Base-by-base conservation (phyloP, 64 coral and sea anemone genomes). In the Trachythela sp. region DNA sequence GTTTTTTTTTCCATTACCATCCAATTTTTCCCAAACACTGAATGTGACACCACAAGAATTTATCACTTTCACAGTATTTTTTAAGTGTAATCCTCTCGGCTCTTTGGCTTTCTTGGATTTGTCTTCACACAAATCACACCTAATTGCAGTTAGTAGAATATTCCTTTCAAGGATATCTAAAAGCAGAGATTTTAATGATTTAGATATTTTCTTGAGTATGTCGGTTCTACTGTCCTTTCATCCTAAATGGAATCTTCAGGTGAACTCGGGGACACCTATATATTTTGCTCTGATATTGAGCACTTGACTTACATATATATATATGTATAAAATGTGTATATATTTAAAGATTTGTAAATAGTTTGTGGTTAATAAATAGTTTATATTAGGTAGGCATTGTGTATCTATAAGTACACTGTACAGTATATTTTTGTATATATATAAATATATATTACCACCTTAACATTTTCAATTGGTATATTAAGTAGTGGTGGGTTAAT, bases 401-500 rank as follows among this genome's bases (percentile, higher is more conserved):
- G n/a, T n/a, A n/a, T n/a, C n/a, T n/a, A n/a, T n/a, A n/a, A n/a
- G n/a, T n/a, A n/a, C n/a, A n/a, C n/a, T n/a, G n/a, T n/a, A n/a
- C n/a, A n/a, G n/a, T n/a, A n/a, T n/a, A n/a, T n/a, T n/a, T n/a
- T n/a, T n/a, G n/a, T n/a, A n/a, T n/a, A n/a, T n/a, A n/a, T n/a
- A n/a, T n/a, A n/a, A n/a, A 49, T 49, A 49, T 49, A 15, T 70
- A 29, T 41, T 17, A 76, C 87, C 39, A 89, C 87, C 36, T 37
- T 52, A 14, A 89, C n/a, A 32, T 89, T 89, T 18, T 77, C 43
- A 76, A 89, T 89, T 48, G 87, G 42, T 48, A 89, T 89, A 43
- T 89, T 77, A 1, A 77, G 70, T 2, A 80, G 70, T 9, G 87
- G 68, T 27, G 32, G 29, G 70, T 29, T 76, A 48, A 89, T 89